Percentiles rank a stretch among this genome's conserved stretches.
These are phyloP conservation scores for Encarsia formosa DNA, from an alignment of 2,888 invertebrate species.

Conservation along the genomic window DNA sequence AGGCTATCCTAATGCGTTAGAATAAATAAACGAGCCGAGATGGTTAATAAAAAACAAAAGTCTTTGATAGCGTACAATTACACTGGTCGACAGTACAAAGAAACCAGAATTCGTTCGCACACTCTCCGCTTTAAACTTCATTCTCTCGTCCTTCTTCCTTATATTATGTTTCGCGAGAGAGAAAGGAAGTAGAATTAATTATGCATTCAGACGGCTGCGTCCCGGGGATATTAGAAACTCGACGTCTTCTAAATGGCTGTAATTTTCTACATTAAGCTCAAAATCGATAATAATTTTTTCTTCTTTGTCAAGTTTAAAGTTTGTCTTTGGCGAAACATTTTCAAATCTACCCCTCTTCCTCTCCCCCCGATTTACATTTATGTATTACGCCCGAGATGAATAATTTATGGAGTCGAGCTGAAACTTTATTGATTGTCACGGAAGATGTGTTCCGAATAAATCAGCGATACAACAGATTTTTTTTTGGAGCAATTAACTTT, in stretches of 20 bases:
- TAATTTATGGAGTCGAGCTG: slow-evolving; percentile 21
- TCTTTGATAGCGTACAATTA: too few relatives aligned
- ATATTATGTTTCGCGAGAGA: background rate
- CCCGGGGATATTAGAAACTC: slow-evolving; percentile 12
- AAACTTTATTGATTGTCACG: slow-evolving; percentile 20
- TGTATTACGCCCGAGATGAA: slow-evolving; percentile 22
- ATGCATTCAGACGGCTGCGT: slow-evolving; percentile 12
- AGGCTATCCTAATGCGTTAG: too few relatives aligned
- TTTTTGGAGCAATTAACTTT: too few relatives aligned
- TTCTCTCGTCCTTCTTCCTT: background rate
- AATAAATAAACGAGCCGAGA: too few relatives aligned
- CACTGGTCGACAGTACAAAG: too few relatives aligned
- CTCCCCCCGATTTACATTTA: slow-evolving; percentile 23
- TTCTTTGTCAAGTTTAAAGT: slow-evolving; percentile 4
- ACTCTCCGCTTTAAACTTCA: too few relatives aligned
- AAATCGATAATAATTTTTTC: slow-evolving; percentile 24
- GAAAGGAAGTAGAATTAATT: slow-evolving; percentile 2
- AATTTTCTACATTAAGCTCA: slow-evolving; percentile 11
- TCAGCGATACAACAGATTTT: too few relatives aligned
- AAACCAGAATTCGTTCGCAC: too few relatives aligned
- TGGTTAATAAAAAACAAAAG: too few relatives aligned
- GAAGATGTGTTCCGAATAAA: too few relatives aligned
- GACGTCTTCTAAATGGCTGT: slow-evolving; percentile 8
- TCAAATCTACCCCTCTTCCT: too few relatives aligned
- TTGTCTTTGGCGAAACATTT: slow-evolving; percentile 11